phyloP scores from a whole-genome alignment of 1,140 invertebrate genomes.

The Leptoteleia sp. region DNA sequence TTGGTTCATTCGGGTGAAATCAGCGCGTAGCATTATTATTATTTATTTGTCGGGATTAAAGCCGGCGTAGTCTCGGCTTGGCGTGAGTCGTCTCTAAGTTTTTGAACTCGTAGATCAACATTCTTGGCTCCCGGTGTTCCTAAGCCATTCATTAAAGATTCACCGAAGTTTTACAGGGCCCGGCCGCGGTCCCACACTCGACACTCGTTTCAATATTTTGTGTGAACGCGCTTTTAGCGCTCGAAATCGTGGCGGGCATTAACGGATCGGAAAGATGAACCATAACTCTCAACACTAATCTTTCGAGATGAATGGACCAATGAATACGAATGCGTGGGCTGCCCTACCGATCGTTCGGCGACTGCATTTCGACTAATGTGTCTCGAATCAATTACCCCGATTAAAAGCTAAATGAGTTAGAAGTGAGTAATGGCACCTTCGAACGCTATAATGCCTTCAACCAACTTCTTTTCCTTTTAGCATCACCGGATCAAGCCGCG shows the following conservation, averaged over 20 bases:
- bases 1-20: slow-evolving; percentile 52
- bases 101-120: slow-evolving; percentile 73
- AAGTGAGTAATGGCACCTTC: slow-evolving; percentile 61
- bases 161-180: neutral
- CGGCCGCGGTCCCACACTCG: slow-evolving; percentile 14
- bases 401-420: slow-evolving; percentile 68
- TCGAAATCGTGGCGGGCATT: slow-evolving; percentile 19
- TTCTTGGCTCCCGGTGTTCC: slow-evolving; percentile 70
- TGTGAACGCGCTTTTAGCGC: slow-evolving; percentile 17
- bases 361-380: slow-evolving; percentile 64
- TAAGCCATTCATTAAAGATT: slow-evolving; percentile 47
- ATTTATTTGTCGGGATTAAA: slow-evolving; percentile 69
- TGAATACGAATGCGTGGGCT: slow-evolving; percentile 67
- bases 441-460: slow-evolving; percentile 43
- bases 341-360: slow-evolving; percentile 31
- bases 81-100: slow-evolving; percentile 40
- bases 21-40: slow-evolving; percentile 66
- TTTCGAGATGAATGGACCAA: slow-evolving; percentile 69
- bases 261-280: slow-evolving; percentile 37
- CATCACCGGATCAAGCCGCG: slow-evolving; percentile 30
- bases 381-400: slow-evolving; percentile 69
- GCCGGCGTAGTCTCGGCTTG: slow-evolving; percentile 27
- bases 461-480: slow-evolving; percentile 59
- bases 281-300: slow-evolving; percentile 66
- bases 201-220: slow-evolving; percentile 38